phyloP scores from a whole-genome alignment of 37 sponge, comb jelly and placozoan genomes.

The Petrosia ficiformis region DNA sequence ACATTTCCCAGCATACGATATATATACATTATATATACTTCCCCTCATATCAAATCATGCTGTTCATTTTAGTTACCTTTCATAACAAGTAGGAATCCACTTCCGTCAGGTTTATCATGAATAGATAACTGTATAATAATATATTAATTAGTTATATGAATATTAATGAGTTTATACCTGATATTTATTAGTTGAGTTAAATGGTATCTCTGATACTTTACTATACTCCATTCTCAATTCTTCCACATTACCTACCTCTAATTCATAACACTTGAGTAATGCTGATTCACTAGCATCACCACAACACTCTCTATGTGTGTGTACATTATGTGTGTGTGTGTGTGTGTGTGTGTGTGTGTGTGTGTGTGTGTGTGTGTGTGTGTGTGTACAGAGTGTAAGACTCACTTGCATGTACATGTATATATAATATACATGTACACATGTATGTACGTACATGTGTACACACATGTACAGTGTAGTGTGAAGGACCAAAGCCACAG shows the following conservation, averaged over 20 bases:
- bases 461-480: not conserved
- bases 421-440: no score
- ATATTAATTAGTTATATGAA: not conserved
- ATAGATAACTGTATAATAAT: slow-evolving; percentile 47
- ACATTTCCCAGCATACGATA: no score
- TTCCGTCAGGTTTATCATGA: slow-evolving; percentile 83
- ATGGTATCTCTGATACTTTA: slow-evolving; percentile 93
- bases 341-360: not conserved
- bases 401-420: not conserved
- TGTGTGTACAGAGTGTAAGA: not conserved
- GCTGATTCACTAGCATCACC: slow-evolving; percentile 98
- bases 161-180: slow-evolving; percentile 37
- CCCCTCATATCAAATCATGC: no score
- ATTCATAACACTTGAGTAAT: slow-evolving; percentile 89
- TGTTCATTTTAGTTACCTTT: no score
- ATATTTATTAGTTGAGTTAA: slow-evolving; percentile 97
- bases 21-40: no score
- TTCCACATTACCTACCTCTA: slow-evolving; percentile 64
- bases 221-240: slow-evolving; percentile 51
- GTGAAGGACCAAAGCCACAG: no score
- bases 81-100: no score
- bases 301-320: slow-evolving; percentile 66
- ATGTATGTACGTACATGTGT: not conserved
- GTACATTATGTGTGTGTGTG: no score
- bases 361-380: no score